Evolutionary conservation across 2,113 vertebrate genomes (phyloP).

Genomic region (Poecile atricapillus): DNA sequence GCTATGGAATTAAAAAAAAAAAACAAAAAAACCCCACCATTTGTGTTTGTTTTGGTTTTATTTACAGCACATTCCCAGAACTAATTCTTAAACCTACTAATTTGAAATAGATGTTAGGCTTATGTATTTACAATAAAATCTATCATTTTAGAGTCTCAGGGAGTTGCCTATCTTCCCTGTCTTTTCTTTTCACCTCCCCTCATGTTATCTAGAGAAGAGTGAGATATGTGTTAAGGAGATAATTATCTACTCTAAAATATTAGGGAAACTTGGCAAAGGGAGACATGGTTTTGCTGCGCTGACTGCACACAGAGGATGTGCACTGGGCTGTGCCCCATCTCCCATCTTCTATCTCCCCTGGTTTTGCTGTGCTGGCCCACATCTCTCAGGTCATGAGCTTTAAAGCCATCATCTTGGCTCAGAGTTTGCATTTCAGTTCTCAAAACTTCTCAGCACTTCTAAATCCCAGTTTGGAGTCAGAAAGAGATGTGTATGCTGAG

Average conservation of each 20-base stretch:
- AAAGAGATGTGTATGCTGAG: background rate
- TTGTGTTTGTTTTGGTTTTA: background rate
- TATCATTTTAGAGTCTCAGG: background rate
- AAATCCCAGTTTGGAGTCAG: background rate
- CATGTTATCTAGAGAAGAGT: background rate
- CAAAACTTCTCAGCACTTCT: background rate
- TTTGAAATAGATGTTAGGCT: background rate
- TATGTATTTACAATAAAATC: background rate
- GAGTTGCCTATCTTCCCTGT: background rate
- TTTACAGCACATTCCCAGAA: background rate
- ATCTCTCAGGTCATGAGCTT: background rate
- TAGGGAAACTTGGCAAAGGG: background rate
- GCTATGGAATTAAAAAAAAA: background rate
- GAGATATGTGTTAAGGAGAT: background rate
- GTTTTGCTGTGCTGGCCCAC: background rate
- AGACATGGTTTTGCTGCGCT: background rate
- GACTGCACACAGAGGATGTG: background rate
- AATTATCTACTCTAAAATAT: background rate
- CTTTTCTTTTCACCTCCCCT: background rate
- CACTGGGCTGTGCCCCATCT: background rate
- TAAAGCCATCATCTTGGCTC: background rate
- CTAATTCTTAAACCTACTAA: background rate
- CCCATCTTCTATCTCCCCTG: background rate
- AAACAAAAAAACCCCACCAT: fast-evolving
- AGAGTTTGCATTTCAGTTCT: background rate